A percentile compares a stretch with the other conserved stretches of the same genome.
Evolutionary conservation across 2,797 vertebrate genomes (phyloP).

Genomic region (Oreochromis mossambicus): DNA sequence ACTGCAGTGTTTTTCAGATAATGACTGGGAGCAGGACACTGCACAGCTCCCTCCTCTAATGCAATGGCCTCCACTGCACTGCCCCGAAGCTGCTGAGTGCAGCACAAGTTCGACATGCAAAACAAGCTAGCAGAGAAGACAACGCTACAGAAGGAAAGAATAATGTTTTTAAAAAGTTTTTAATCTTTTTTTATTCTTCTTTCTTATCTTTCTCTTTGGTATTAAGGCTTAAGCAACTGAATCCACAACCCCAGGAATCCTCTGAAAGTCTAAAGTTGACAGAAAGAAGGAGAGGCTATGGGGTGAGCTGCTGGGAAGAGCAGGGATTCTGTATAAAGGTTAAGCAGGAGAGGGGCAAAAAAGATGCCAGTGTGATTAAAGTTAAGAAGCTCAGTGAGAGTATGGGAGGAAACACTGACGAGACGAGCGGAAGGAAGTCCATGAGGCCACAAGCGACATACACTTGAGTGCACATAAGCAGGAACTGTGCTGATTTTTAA

Average conservation of each 20-base stretch:
- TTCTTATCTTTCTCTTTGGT: not conserved
- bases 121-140: conserved; percentile 15
- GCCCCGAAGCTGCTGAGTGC: conserved; percentile 48
- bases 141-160: not conserved
- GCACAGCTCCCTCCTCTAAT: conserved; percentile 7
- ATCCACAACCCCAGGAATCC: not conserved
- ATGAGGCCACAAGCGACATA: not conserved
- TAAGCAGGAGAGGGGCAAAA: not conserved
- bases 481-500: not conserved
- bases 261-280: not conserved
- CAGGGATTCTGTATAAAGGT: not conserved
- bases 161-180: not conserved
- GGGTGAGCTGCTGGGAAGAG: not conserved
- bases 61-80: conserved; percentile 10
- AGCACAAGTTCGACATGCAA: conserved; percentile 27
- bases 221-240: not conserved
- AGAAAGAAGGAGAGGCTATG: not conserved
- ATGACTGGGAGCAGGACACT: conserved; percentile 24
- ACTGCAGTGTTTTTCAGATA: conserved; percentile 28
- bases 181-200: not conserved
- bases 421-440: not conserved
- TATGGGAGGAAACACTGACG: not conserved
- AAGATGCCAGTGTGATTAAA: not conserved
- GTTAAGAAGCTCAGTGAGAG: conserved; percentile 9
- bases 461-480: not conserved